Conservation (phyloP, 2,113 vertebrate genomes). For the Psephotus haematonotus region DNA sequence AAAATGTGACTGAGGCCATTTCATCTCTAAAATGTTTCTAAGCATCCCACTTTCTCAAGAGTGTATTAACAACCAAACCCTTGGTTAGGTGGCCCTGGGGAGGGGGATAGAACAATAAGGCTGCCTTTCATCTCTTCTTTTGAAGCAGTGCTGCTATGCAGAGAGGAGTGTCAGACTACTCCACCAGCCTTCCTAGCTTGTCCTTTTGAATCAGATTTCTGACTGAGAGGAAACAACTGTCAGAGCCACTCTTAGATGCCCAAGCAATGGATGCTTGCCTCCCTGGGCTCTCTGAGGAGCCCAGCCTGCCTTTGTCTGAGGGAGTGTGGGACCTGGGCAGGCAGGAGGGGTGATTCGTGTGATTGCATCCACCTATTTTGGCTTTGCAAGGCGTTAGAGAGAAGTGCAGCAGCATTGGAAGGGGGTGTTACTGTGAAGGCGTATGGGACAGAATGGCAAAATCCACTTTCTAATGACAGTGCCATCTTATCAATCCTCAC, state of each 20-base stretch:
- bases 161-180: background rate
- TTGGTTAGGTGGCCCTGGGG: background rate
- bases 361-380: background rate
- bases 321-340: accelerated
- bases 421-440: background rate
- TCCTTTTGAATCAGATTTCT: background rate
- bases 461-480: background rate
- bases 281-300: background rate
- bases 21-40: background rate
- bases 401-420: accelerated
- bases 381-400: background rate
- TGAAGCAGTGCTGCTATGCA: background rate
- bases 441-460: background rate
- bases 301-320: background rate
- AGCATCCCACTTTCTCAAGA: background rate
- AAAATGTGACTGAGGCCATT: background rate
- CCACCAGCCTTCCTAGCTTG: background rate
- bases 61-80: background rate
- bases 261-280: accelerated
- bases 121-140: background rate
- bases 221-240: background rate
- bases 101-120: background rate
- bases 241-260: background rate
- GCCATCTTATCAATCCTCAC: background rate
- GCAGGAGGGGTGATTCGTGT: background rate